Base-by-base conservation (phyloP, 2,797 vertebrate species). In the Hypotaenidia okinawae region DNA sequence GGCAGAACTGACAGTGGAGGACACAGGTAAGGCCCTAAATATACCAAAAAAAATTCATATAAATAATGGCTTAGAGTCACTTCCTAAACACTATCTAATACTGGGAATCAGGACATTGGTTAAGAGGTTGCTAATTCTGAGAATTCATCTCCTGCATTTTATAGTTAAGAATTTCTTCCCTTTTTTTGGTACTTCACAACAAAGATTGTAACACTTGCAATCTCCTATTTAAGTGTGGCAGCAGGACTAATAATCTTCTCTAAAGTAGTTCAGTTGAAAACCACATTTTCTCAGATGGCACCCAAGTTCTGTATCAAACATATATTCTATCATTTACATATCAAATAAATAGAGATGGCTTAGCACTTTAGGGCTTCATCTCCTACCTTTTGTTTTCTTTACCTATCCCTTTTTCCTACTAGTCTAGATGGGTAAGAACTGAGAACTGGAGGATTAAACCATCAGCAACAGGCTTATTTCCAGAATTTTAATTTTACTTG, bases 61-160 rank as follows among this genome's bases (percentile, higher is more conserved):
- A 67, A 70, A 35, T 58, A 54, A 72, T 2, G 11, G 83, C 37
- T 90, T 90, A 79, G 30, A 87, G 39, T 35, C 15, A 76, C 11
- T 89, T 94, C 85, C 85, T 95, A 89, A 74, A 82, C 96, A 66
- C 63, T 89, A 47, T 91, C 90, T 88, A 78, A 67, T 92, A 87
- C 81, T 86, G 58, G 80, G 86, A 95, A 92, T 92, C 70, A 80
- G 86, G 83, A 90, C 95, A 95, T 89, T 67, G 85, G 87, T 96
- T 95, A 95, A 95, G 92, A 92, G 86, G 89, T 45, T 88, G 69
- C 39, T 64, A 69, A 78, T 97, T 97, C 97, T 97, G 77, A 97
- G 97, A 98, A 97, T 95, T 95, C 69, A 85, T 97, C 81, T 97
- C 90, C 95, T 94, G 88, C 43, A 73, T 89, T 96, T 97, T 93